Percentiles rank a stretch among this genome's conserved stretches.
Conservation (phyloP, 2,797 vertebrate genomes). For the Aotus griseimembra region DNA sequence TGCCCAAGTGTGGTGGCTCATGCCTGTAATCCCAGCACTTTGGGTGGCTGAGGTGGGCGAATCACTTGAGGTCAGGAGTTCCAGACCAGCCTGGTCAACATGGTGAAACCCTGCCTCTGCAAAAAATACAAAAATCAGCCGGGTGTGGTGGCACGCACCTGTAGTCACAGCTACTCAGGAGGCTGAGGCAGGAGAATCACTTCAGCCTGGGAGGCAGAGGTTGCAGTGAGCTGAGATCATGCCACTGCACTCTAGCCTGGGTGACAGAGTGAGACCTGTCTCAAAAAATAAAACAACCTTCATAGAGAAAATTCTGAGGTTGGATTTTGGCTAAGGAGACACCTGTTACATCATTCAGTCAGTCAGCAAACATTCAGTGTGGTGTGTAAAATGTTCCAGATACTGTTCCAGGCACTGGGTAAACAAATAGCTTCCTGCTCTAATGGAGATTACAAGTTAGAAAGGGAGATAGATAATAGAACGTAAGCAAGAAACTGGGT, state of each 20-base stretch:
- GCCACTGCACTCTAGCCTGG: background rate
- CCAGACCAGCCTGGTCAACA: background rate
- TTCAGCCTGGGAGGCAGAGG: background rate
- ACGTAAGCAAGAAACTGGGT: background rate
- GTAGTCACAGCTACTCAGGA: background rate
- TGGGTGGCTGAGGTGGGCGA: background rate
- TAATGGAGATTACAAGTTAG: background rate
- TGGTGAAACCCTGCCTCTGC: background rate
- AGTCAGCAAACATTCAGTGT: background rate
- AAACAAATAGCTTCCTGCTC: background rate
- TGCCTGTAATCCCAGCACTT: background rate
- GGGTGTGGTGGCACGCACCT: background rate
- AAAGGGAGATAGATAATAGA: background rate
- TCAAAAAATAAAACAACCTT: background rate
- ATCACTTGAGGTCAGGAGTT: background rate
- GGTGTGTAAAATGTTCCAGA: background rate
- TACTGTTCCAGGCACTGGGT: background rate
- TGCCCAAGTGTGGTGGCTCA: background rate
- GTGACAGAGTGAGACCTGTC: background rate
- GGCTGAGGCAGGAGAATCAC: background rate
- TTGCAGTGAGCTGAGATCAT: background rate
- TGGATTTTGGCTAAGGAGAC: background rate
- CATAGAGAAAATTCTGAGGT: background rate
- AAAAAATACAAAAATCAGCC: background rate
- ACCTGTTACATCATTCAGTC: background rate